Percentiles rank a stretch among this genome's conserved stretches.
These are phyloP conservation scores for Microhierax caerulescens DNA, from an alignment of 2,797 vertebrate species.

Conservation along the genomic window DNA sequence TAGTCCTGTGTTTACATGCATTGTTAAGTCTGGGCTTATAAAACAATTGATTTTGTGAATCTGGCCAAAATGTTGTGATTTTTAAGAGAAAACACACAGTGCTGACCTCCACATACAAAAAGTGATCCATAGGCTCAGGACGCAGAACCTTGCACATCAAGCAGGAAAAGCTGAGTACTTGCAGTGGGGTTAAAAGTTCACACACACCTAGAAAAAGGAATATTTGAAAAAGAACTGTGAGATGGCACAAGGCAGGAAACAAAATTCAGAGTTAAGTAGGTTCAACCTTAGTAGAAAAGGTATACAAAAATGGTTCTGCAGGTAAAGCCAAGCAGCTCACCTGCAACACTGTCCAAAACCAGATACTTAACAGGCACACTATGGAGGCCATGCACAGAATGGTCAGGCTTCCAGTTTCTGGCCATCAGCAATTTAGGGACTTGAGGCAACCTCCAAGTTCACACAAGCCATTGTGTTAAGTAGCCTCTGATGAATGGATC, in stretches of 20 bases:
- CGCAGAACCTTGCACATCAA: neutral
- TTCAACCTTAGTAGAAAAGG: neutral
- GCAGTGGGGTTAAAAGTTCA: neutral
- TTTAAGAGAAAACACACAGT: neutral
- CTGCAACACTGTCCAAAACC: neutral
- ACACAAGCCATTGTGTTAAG: neutral
- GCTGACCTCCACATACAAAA: neutral
- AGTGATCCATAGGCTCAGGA: neutral
- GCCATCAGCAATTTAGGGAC: neutral
- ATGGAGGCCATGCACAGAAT: neutral
- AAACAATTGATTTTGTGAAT: neutral
- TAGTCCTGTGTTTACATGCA: constrained; percentile 1
- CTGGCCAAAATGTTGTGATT: neutral
- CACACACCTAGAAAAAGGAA: neutral
- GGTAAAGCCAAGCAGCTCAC: neutral
- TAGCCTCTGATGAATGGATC: neutral
- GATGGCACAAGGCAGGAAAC: neutral
- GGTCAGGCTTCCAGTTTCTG: neutral
- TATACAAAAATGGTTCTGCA: neutral
- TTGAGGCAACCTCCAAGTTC: neutral
- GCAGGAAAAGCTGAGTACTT: neutral
- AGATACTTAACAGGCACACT: neutral
- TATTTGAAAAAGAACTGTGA: neutral
- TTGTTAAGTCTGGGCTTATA: neutral
- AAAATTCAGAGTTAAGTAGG: neutral